phyloP scores from a whole-genome alignment of 2,888 invertebrate species.

The Drosophila limbata region DNA sequence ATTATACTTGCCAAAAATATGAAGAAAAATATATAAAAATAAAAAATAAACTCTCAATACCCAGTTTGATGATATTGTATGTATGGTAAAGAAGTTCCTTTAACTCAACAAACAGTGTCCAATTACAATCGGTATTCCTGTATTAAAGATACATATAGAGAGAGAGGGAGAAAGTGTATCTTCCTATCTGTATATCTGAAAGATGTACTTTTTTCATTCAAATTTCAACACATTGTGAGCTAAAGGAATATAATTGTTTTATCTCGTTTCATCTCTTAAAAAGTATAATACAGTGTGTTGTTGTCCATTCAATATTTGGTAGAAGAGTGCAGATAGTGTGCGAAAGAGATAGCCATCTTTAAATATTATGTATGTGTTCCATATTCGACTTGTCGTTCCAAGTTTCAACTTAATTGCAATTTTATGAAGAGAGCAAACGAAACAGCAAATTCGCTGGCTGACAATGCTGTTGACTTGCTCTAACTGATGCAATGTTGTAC shows the following conservation, averaged over 20 bases:
- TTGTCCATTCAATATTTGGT: neutral
- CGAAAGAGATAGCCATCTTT: neutral
- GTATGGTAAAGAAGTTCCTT: constrained; percentile 45
- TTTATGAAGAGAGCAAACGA: constrained; percentile 27
- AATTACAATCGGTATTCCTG: constrained; percentile 27
- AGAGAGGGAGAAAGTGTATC: neutral
- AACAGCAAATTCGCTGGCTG: constrained; percentile 18
- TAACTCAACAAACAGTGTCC: constrained; percentile 25
- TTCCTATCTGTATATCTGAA: constrained; percentile 4
- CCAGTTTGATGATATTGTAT: constrained; percentile 19
- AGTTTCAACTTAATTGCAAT: constrained; percentile 23
- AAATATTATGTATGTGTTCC: neutral
- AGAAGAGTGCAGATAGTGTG: constrained; percentile 1
- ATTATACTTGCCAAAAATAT: constrained; percentile 52
- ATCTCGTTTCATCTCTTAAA: constrained; percentile 14
- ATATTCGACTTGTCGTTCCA: constrained; percentile 11
- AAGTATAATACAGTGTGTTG: constrained; percentile 1
- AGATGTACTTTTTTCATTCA: neutral
- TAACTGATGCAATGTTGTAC: constrained; percentile 36
- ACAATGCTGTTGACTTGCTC: constrained; percentile 35
- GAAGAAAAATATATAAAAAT: neutral
- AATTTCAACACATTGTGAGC: constrained; percentile 10
- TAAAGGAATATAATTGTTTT: constrained; percentile 18
- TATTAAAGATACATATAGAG: neutral
- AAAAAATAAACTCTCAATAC: constrained; percentile 3